These are phyloP conservation scores for fruit fly (Drosophila melanogaster) DNA, from an alignment of 1,140 invertebrate genomes.

Conservation along the genomic window Release_6_plus_ISO1_MT NT_033777.3:10713001-10713500, in stretches of 20 bases:
- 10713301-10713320: neutral
- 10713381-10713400: conserved; percentile 16
- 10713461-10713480: conserved; percentile 25
- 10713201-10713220: conserved; percentile 13
- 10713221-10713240: conserved; percentile 32
- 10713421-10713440: neutral
- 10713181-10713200: conserved; percentile 48
- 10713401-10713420: conserved; percentile 8
- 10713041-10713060: conserved; percentile 35
- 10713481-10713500: conserved; percentile 14
- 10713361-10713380: conserved; percentile 3
- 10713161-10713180: conserved; percentile 72
- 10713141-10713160: conserved; percentile 69
- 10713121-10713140: conserved; percentile 20
- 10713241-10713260: conserved; percentile 31
- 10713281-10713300: conserved; percentile 2
- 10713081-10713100: conserved; percentile 33
- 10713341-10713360: neutral
- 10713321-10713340: neutral
- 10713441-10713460: conserved; percentile 16
- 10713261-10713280: conserved; percentile 8
- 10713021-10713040: conserved; percentile 19
- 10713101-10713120: conserved; percentile 10
- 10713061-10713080: conserved; percentile 59
- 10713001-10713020: conserved; percentile 9